Conservation (phyloP, 2,888 invertebrate species). For the Itoplectis maculator region DNA sequence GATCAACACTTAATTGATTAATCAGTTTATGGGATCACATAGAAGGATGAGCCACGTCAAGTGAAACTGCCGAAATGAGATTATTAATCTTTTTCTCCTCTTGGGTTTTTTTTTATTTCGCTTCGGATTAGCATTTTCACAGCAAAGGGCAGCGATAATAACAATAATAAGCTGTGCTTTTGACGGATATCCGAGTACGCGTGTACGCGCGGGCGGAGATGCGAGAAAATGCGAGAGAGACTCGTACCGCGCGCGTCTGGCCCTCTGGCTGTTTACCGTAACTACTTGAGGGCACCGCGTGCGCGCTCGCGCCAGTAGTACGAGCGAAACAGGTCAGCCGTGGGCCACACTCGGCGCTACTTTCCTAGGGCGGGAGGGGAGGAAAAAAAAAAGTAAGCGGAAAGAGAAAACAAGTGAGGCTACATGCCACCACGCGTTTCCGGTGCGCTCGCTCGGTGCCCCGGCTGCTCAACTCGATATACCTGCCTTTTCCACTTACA, state of each 20-base stretch:
- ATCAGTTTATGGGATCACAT: no score
- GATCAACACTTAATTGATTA: no score
- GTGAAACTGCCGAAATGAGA: no score
- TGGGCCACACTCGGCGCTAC: slow-evolving; percentile 19
- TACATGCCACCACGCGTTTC: slow-evolving; percentile 63
- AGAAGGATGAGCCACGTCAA: no score
- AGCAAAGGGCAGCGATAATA: not conserved
- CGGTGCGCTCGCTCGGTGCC: slow-evolving; percentile 32
- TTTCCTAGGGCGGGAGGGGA: slow-evolving; percentile 1
- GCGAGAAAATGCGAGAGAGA: slow-evolving; percentile 13
- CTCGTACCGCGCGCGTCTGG: not conserved
- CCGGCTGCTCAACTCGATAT: not conserved
- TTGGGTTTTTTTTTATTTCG: no score
- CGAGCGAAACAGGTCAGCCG: slow-evolving; percentile 71
- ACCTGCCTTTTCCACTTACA: slow-evolving; percentile 8
- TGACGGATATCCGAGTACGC: not conserved
- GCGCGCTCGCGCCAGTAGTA: slow-evolving; percentile 69
- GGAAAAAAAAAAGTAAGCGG: slow-evolving; percentile 12
- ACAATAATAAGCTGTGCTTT: not conserved
- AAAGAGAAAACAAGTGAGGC: slow-evolving; percentile 34
- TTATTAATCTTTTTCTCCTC: no score
- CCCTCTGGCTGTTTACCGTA: slow-evolving; percentile 38
- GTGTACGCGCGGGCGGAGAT: not conserved
- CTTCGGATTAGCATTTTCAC: no score
- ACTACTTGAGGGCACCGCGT: slow-evolving; percentile 63